Evolutionary conservation across 2,888 invertebrate species (phyloP), one percentile per base, ranked within the genome.

Genomic region (Apomyelois bistriatella): DNA sequence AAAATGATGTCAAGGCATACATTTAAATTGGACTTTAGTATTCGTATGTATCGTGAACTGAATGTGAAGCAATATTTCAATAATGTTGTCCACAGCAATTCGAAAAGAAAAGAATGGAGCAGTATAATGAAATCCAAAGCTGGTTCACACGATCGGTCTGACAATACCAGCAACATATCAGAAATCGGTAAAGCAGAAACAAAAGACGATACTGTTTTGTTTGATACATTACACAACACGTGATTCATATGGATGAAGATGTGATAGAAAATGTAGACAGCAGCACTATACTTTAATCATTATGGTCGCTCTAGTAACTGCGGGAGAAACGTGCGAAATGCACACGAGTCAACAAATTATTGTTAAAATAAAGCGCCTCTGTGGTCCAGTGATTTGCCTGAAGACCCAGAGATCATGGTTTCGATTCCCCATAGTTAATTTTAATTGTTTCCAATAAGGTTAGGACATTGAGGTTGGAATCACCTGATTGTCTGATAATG

Each of bases 1-100:
- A 58, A 60, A 77, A 74, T 65, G 58, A 70, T 76, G 40, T 41
- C 50, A 50, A 50, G 32, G 41, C 15, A 53, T 28, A 58, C 43
- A 57, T 36, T 37, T 32, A 17, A 30, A 40, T 28, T 32, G 30
- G 30, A 40, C n/a, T 48, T 49, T 40, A 40, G 38, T 40, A 49
- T 40, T 40, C 38, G 30, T n/a, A 30, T 48, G 17, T 36, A 48
- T 43, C n/a, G 37, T n/a, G 30, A 32, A 8, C 13, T 12, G 43
- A 46, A 36, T 22, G 38, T 15, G 7, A 3, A 41, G 17, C 17
- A 17, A 17, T 41, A 16, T 41, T 16, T 41, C 40, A 16, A 16
- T 41, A 41, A 41, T 22, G 41, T 4, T 41, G 10, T 16, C 22
- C 16, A n/a, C 22, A 41, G 17, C 17, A 4, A n/a, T 4, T 41